These are phyloP conservation scores for Phylloscopus whistleri DNA, from an alignment of 2,113 vertebrate species.

Conservation along the genomic window DNA sequence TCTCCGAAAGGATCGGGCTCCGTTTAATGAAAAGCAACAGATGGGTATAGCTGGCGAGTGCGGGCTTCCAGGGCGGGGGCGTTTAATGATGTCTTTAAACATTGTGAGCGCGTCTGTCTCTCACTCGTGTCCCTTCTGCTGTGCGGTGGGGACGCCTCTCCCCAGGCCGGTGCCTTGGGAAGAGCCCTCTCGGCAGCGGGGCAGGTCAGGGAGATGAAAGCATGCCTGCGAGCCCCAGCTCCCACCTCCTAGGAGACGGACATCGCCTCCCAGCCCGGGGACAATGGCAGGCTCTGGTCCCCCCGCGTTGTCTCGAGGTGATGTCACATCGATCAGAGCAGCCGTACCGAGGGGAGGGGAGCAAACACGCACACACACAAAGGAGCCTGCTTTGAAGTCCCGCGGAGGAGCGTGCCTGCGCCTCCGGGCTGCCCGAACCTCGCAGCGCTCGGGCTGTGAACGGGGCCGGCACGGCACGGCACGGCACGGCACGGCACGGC, in stretches of 20 bases:
- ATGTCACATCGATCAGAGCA: conserved; percentile 84
- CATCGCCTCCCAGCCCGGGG: conserved; percentile 79
- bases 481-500: accelerated
- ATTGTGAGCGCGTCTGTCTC: conserved; percentile 33
- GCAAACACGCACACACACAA: conserved; percentile 53
- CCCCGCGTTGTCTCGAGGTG: conserved; percentile 73
- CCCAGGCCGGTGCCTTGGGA: conserved; percentile 53
- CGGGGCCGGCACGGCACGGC: accelerated
- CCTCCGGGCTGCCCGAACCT: neutral
- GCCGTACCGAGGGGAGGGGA: conserved; percentile 78
- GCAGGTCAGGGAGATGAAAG: conserved; percentile 88
- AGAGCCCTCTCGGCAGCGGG: conserved; percentile 61
- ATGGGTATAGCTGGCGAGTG: conserved; percentile 5
- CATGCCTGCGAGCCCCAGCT: conserved; percentile 80
- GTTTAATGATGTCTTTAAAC: conserved; percentile 42
- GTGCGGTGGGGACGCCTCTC: conserved; percentile 47
- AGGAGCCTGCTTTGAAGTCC: conserved; percentile 78
- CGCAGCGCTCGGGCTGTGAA: neutral
- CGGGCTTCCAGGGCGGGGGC: neutral
- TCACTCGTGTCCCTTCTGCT: conserved; percentile 69
- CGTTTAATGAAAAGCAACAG: conserved; percentile 2
- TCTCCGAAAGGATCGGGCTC: neutral
- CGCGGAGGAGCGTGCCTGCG: conserved; percentile 79
- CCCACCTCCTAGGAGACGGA: conserved; percentile 89
- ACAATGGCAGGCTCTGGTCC: conserved; percentile 80